Conservation (phyloP, 2,797 vertebrate species). For the Lacerta viridis region DNA sequence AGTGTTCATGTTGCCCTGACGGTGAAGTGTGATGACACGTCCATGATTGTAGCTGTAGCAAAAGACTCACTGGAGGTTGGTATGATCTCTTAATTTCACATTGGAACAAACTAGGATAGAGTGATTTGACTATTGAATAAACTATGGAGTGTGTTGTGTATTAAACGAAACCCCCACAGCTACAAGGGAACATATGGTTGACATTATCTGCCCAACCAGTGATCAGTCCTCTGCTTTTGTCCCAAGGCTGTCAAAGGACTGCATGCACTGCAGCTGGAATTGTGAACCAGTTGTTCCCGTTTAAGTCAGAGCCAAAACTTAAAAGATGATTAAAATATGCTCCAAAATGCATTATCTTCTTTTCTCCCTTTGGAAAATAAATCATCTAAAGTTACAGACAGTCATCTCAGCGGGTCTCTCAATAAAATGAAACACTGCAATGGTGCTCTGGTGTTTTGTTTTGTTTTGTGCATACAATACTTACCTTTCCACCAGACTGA, state of each 20-base stretch:
- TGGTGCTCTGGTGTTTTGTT: slow-evolving; percentile 11
- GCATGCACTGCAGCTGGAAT: not conserved
- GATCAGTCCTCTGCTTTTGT: not conserved
- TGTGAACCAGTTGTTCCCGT: not conserved
- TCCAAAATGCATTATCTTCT: not conserved
- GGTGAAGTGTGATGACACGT: slow-evolving; percentile 89
- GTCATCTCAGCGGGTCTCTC: slow-evolving; percentile 28
- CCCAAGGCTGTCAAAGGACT: not conserved
- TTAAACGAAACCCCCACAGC: not conserved
- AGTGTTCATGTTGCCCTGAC: slow-evolving; percentile 81
- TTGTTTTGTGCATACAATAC: slow-evolving; percentile 10
- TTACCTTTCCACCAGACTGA: not conserved
- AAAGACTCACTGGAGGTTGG: slow-evolving; percentile 91
- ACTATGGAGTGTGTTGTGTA: fast-evolving
- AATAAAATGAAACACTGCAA: slow-evolving; percentile 59
- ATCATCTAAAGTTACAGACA: not conserved
- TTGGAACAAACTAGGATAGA: not conserved
- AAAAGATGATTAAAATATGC: not conserved
- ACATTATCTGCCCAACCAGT: slow-evolving; percentile 1
- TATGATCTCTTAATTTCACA: slow-evolving; percentile 41
- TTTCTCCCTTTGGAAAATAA: not conserved
- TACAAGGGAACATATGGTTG: not conserved
- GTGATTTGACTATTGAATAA: slow-evolving; percentile 28
- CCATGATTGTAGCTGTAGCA: slow-evolving; percentile 90
- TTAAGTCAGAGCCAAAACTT: not conserved